Evolutionary conservation across 2,113 vertebrate species (phyloP).

Genomic region (Alexandromys fortis): DNA sequence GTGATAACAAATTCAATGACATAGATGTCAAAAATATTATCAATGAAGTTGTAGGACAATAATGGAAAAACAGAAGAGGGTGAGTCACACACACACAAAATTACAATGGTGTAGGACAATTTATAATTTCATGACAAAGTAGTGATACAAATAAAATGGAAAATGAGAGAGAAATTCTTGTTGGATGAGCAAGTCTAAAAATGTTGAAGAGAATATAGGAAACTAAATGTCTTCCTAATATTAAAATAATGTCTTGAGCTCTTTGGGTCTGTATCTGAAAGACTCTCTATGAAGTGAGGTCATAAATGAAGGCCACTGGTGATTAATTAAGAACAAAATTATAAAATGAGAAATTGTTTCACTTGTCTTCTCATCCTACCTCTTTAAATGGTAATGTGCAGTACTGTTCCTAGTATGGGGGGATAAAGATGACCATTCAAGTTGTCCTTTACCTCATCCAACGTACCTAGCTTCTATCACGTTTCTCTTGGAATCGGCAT

Average conservation of each 20-base stretch:
- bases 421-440: neutral
- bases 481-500: slow-evolving; percentile 37
- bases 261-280: neutral
- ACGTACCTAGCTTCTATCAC: neutral
- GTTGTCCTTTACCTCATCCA: neutral
- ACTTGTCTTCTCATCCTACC: neutral
- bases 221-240: slow-evolving; percentile 35
- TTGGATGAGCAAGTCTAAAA: slow-evolving; percentile 36
- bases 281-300: neutral
- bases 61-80: neutral
- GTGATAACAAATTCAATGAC: slow-evolving; percentile 11
- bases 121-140: slow-evolving; percentile 31
- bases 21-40: slow-evolving; percentile 39
- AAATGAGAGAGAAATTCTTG: slow-evolving; percentile 24
- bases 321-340: slow-evolving; percentile 21
- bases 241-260: neutral
- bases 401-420: neutral
- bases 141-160: slow-evolving; percentile 2
- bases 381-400: neutral
- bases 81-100: neutral
- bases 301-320: neutral
- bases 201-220: neutral
- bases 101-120: neutral
- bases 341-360: neutral
- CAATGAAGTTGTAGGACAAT: neutral